A percentile compares a stretch with the other conserved stretches of the same genome.
These are phyloP conservation scores for Candoia aspera DNA, from an alignment of 2,113 vertebrate species.

Conservation along the genomic window DNA sequence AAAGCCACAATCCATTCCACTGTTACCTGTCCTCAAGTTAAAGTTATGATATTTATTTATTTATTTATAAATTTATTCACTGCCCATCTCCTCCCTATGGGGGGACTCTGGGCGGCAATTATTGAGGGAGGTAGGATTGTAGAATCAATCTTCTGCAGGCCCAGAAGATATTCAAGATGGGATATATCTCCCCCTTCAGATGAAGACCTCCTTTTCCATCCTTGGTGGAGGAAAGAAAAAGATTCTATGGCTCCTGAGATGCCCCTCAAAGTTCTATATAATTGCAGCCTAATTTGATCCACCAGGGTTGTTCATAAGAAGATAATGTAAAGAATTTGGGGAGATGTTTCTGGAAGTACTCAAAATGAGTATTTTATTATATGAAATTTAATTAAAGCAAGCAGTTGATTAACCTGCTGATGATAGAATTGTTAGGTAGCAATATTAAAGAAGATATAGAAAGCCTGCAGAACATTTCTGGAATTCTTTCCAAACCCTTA, in stretches of 20 bases:
- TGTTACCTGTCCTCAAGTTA: background rate
- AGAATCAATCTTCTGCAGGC: background rate
- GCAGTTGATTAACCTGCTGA: background rate
- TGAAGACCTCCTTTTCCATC: background rate
- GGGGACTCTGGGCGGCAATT: too few species aligned
- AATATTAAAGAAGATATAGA: background rate
- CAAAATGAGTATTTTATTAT: background rate
- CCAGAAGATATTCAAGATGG: background rate
- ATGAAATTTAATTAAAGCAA: background rate
- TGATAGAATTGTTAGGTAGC: background rate
- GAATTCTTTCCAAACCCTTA: background rate
- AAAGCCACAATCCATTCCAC: background rate
- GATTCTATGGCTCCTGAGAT: background rate
- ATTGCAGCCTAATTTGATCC: background rate
- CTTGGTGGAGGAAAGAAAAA: background rate
- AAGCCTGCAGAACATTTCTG: background rate
- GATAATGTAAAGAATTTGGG: background rate
- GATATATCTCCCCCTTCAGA: background rate
- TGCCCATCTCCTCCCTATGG: too few species aligned
- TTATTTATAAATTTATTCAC: too few species aligned
- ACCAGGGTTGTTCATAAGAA: background rate
- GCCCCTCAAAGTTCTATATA: background rate
- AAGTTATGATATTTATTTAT: background rate
- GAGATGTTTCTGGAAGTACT: background rate
- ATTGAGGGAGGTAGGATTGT: background rate